Evolutionary conservation across 2,797 vertebrate species (phyloP).

Genomic region (Bovichtus diacanthus): DNA sequence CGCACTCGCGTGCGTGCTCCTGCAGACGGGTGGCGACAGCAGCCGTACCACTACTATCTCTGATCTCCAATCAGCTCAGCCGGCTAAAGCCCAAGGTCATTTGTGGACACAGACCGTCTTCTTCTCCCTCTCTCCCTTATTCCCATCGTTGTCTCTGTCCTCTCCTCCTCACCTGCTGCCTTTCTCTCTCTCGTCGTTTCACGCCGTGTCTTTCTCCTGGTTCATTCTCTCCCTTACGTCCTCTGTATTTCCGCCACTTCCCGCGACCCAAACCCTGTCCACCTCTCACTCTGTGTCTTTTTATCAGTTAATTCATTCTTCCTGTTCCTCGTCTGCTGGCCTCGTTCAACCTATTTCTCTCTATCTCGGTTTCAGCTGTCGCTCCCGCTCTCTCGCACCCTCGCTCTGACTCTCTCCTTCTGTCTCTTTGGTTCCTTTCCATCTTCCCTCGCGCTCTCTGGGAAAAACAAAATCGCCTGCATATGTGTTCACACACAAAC

Average conservation of each 20-base stretch:
- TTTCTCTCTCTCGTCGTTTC: constrained; percentile 44
- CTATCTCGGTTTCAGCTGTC: constrained; percentile 70
- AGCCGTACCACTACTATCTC: constrained; percentile 71
- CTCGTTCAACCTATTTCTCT: constrained; percentile 76
- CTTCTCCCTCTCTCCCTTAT: constrained; percentile 47
- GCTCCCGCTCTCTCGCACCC: constrained; percentile 30
- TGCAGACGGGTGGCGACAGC: constrained; percentile 64
- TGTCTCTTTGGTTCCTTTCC: constrained; percentile 59
- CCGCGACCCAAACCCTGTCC: constrained; percentile 46
- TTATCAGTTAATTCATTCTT: constrained; percentile 81
- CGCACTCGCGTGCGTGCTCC: constrained; percentile 3
- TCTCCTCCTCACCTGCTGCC: constrained; percentile 55
- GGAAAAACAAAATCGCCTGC: constrained; percentile 41
- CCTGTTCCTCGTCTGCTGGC: constrained; percentile 72
- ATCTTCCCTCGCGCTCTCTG: constrained; percentile 47
- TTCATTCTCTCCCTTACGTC: constrained; percentile 31
- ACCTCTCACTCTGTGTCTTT: constrained; percentile 64
- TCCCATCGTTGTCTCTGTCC: constrained; percentile 41
- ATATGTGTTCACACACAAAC: constrained; percentile 43
- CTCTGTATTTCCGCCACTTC: constrained; percentile 35
- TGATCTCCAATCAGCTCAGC: constrained; percentile 78
- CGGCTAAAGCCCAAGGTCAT: constrained; percentile 77
- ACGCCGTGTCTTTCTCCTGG: constrained; percentile 28
- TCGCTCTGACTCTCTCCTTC: constrained; percentile 48
- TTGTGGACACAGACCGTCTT: constrained; percentile 61